Conservation (phyloP, 2,113 vertebrate species). For the Siphamia tubifer region DNA sequence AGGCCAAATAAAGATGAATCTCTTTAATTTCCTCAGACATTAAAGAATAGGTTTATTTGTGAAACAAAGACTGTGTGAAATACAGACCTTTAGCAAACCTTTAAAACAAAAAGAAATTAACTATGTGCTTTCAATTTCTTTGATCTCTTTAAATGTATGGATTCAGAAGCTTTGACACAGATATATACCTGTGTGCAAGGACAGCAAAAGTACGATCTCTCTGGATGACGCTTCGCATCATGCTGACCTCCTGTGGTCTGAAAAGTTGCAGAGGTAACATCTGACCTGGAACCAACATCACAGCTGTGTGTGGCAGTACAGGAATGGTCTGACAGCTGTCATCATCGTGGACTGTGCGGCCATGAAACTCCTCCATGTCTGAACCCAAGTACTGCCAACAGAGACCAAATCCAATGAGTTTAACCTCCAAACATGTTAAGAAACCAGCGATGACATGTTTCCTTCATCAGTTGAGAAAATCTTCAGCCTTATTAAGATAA, state of each 20-base stretch:
- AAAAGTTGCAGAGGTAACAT: slow-evolving; percentile 95
- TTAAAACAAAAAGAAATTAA: neutral
- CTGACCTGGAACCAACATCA: slow-evolving; percentile 96
- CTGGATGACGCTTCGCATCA: slow-evolving; percentile 94
- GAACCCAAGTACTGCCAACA: slow-evolving; percentile 88
- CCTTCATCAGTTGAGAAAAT: no score
- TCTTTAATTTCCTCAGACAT: no score
- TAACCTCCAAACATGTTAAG: slow-evolving; percentile 2
- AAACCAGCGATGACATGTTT: no score
- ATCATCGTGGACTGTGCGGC: slow-evolving; percentile 92
- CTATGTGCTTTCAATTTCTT: neutral
- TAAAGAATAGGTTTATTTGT: no score
- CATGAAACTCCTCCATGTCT: slow-evolving; percentile 99
- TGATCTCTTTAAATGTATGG: no score
- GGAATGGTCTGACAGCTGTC: slow-evolving; percentile 95
- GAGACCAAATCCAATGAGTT: neutral
- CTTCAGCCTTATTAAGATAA: no score
- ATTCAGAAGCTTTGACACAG: neutral
- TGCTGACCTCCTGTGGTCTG: slow-evolving; percentile 95
- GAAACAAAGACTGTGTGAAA: no score
- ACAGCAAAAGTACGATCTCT: slow-evolving; percentile 96
- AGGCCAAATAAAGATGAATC: no score
- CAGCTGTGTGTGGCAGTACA: slow-evolving; percentile 87
- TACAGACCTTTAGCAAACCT: no score
- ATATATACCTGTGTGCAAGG: slow-evolving; percentile 93